A percentile compares a stretch with the other conserved stretches of the same genome.
phyloP scores from a whole-genome alignment of 2,888 invertebrate genomes.

The Micoletzkya japonica region DNA sequence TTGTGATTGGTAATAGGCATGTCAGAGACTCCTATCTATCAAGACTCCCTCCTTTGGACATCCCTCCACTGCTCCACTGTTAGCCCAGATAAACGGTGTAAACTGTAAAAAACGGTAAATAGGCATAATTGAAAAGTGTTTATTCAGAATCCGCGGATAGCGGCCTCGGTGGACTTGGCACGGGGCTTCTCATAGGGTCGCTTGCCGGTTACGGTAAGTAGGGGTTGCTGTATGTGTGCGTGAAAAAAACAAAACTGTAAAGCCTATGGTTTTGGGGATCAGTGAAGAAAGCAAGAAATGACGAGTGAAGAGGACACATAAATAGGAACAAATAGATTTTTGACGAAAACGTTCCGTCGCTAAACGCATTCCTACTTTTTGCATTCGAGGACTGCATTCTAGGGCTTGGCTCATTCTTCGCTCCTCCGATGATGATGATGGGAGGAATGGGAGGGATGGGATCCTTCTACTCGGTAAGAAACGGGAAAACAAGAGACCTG shows the following conservation, averaged over 20 bases:
- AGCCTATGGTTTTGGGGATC: background rate
- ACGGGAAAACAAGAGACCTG: background rate
- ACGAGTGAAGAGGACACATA: too few species aligned
- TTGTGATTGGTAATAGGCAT: too few species aligned
- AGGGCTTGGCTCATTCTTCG: conserved; percentile 29
- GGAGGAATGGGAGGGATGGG: conserved; percentile 42
- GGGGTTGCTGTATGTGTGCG: conserved; percentile 31
- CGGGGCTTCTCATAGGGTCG: conserved; percentile 51
- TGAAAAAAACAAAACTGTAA: too few species aligned
- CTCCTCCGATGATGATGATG: conserved; percentile 33
- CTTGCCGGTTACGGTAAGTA: conserved; percentile 48
- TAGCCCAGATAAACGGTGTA: background rate
- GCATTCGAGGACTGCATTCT: background rate
- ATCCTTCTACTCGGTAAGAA: conserved; percentile 36
- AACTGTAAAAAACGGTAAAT: background rate
- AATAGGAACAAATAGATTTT: too few species aligned
- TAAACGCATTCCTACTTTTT: background rate
- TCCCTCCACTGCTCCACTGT: background rate
- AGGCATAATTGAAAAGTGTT: too few species aligned
- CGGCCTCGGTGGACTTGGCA: conserved; percentile 43
- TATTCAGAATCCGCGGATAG: too few species aligned
- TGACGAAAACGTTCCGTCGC: background rate
- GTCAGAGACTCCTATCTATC: background rate
- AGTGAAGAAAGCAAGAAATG: too few species aligned
- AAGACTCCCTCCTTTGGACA: background rate